phyloP scores from a whole-genome alignment of 2,797 vertebrate genomes.

The Dendrocincla fuliginosa region DNA sequence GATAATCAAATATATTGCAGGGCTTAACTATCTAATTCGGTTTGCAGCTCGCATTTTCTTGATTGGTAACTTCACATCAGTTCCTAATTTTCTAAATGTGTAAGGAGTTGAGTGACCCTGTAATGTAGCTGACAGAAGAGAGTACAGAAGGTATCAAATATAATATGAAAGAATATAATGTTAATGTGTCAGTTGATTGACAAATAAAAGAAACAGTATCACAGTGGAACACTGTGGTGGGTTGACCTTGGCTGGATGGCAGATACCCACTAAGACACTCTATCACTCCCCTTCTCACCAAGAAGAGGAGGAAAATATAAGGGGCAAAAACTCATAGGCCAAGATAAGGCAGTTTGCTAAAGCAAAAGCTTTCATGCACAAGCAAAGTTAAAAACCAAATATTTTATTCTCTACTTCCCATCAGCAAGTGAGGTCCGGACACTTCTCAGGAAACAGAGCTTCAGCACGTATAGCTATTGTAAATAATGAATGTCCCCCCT shows the following conservation, averaged over 20 bases:
- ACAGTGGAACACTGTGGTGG: not conserved
- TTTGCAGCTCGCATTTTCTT: not conserved
- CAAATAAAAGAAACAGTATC: not conserved
- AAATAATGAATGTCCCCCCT: not conserved
- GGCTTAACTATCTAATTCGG: not conserved
- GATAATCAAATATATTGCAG: not conserved
- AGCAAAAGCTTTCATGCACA: accelerated
- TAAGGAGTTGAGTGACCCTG: not conserved
- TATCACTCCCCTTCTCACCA: not conserved
- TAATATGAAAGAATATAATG: not conserved
- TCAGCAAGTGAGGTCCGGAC: not conserved
- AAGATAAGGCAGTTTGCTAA: not conserved
- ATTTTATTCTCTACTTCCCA: not conserved
- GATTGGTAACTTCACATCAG: not conserved
- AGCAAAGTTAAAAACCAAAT: not conserved
- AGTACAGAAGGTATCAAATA: not conserved
- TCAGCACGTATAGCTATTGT: not conserved
- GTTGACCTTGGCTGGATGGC: not conserved
- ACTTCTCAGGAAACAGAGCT: not conserved
- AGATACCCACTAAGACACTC: not conserved
- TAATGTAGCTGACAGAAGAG: not conserved
- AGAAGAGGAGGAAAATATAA: not conserved
- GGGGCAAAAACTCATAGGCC: not conserved
- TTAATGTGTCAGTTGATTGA: not conserved
- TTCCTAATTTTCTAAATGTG: not conserved